phyloP scores from a whole-genome alignment of 2,113 vertebrate genomes.

The Nesoenas mayeri region DNA sequence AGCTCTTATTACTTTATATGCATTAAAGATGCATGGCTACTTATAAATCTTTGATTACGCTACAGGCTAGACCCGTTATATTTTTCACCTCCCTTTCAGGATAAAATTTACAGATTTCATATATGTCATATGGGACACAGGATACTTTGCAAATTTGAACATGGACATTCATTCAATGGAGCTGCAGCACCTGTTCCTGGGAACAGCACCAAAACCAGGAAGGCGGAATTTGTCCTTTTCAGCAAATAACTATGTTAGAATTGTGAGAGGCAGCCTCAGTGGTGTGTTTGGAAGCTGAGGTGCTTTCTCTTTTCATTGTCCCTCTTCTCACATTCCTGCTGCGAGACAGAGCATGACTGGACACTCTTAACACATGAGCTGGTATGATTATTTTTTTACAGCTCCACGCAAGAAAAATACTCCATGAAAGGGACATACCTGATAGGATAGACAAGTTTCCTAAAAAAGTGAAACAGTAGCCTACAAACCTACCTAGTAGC shows the following conservation, averaged over 20 bases:
- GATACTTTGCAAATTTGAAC: neutral
- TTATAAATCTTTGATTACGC: constrained; percentile 34
- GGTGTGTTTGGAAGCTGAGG: neutral
- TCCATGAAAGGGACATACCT: neutral
- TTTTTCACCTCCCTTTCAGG: neutral
- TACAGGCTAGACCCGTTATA: neutral
- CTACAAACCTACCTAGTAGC: neutral
- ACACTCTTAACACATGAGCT: neutral
- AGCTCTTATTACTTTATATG: constrained; percentile 6
- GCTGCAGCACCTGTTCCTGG: neutral
- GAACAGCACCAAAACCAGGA: fast-evolving
- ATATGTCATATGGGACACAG: neutral
- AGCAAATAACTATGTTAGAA: neutral
- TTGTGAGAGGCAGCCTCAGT: neutral
- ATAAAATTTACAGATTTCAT: neutral
- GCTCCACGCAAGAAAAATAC: constrained; percentile 6
- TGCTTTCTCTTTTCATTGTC: neutral
- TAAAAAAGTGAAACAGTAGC: constrained; percentile 24
- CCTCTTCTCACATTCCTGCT: neutral
- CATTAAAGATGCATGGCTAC: constrained; percentile 37
- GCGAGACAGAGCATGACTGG: neutral
- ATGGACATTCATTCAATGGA: neutral
- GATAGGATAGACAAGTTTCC: neutral
- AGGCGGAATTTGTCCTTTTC: neutral
- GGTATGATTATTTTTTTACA: neutral